Conservation (phyloP, 1,140 invertebrate species). For the Phocides pigmalion region DNA sequence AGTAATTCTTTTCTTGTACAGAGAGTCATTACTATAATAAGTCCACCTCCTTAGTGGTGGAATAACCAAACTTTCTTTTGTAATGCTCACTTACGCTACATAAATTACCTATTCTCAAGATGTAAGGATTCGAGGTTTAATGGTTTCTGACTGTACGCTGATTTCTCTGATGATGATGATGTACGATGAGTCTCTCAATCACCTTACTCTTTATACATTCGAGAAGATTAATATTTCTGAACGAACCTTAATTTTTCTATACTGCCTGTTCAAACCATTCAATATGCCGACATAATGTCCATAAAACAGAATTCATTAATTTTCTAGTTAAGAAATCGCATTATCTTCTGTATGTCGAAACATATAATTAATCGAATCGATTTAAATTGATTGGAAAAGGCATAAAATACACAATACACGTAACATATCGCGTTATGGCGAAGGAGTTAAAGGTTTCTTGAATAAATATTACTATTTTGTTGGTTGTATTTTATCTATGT, state of each 20-base stretch:
- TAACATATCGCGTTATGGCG: conserved; percentile 5
- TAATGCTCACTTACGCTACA: too few relatives aligned
- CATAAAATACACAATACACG: conserved; percentile 17
- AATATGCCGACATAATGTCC: conserved; percentile 3
- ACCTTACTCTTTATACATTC: too few relatives aligned
- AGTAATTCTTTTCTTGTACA: too few relatives aligned
- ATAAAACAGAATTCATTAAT: conserved; percentile 18
- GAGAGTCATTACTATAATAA: too few relatives aligned
- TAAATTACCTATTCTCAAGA: too few relatives aligned
- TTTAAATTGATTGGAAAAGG: conserved; percentile 16
- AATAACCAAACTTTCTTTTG: too few relatives aligned
- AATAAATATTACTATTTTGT: conserved; percentile 18
- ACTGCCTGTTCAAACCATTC: conserved; percentile 7
- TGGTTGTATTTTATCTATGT: background rate
- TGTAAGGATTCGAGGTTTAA: too few relatives aligned
- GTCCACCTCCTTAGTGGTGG: too few relatives aligned
- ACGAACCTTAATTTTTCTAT: background rate
- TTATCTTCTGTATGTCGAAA: background rate
- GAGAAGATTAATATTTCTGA: background rate
- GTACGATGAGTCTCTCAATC: too few relatives aligned
- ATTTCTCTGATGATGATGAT: too few relatives aligned
- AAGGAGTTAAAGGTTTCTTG: conserved; percentile 11
- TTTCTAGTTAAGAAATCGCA: conserved; percentile 21
- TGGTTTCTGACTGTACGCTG: too few relatives aligned
- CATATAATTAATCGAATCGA: conserved; percentile 12